Evolutionary conservation across 2,888 invertebrate genomes (phyloP), one percentile per base, ranked within the genome.

Genomic region (Thymelicus acteon): DNA sequence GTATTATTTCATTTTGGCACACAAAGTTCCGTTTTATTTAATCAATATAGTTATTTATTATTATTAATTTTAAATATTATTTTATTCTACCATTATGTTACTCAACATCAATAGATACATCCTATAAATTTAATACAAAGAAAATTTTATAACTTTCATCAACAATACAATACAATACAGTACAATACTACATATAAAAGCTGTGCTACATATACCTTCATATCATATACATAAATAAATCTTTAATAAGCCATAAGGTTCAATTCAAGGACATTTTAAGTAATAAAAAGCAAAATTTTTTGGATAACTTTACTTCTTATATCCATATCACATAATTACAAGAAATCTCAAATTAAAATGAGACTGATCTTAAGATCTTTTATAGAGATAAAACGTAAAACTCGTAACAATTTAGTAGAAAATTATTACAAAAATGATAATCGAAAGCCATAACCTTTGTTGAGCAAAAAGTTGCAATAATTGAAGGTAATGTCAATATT

Each of bases 381-480:
- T 15, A 60, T 15, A 44, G 63, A 63, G 58, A 63, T 75, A 84
- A 84, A 78, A 74, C 60, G 72, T 72, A 71, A 73, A 68, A 66
- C 24, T 39, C 24, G 60, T 61, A 73, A 72, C 73, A 78, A 80
- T 77, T 62, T 66, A 80, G 78, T 75, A 76, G 37, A 69, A 71
- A 60, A 49, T 60, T 58, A 64, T 71, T 15, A 52, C 49, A 64
- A 60, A 58, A 71, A 66, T 67, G 47, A 57, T 49, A 64, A 71
- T 31, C 58, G 63, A 71, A 82, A 78, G 80, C 79, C 83, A 80
- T 82, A 75, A 75, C 77, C 77, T 77, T 90, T 88, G 24, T 92
- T 93, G 92, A 93, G 92, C 92, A 92, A 92, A 85, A 77, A 79
- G 85, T 91, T 90, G 86, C 86, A 77, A 79, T 87, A 86, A 87